Evolutionary conservation across 2,888 invertebrate species (phyloP).

Genomic region (Agrotis clavis): DNA sequence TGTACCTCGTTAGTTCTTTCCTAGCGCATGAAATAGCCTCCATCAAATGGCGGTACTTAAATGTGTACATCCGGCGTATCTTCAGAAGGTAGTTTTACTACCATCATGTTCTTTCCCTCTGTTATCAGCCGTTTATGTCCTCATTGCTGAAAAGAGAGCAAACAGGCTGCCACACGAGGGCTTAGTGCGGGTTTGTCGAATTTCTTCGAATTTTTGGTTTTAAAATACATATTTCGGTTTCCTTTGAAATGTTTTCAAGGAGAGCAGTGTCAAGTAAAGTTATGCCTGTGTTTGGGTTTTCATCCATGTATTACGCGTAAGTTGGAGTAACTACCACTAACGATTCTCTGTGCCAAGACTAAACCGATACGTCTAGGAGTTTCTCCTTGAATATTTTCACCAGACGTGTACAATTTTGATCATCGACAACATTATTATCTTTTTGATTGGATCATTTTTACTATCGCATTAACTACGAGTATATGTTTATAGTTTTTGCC

Average conservation of each 20-base stretch:
- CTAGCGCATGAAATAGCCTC: background rate
- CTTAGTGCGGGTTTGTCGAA: too few species aligned
- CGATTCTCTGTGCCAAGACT: too few species aligned
- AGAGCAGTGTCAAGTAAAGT: too few species aligned
- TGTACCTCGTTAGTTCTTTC: conserved; percentile 16
- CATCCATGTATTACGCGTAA: too few species aligned
- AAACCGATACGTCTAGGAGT: background rate
- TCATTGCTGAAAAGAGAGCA: too few species aligned
- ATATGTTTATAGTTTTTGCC: background rate
- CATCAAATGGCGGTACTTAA: conserved; percentile 4
- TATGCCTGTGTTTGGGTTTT: too few species aligned
- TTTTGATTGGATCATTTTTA: background rate
- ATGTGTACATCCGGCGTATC: background rate
- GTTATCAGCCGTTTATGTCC: too few species aligned
- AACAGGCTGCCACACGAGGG: too few species aligned
- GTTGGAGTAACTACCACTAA: too few species aligned
- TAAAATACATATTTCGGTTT: too few species aligned
- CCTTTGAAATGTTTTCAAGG: too few species aligned
- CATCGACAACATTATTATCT: background rate
- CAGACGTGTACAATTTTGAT: background rate
- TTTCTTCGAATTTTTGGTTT: too few species aligned
- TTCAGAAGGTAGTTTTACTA: background rate
- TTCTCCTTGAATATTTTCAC: background rate
- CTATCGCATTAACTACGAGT: background rate
- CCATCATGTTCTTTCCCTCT: background rate